Evolutionary conservation across 2,113 vertebrate species (phyloP).

Genomic region (Semnopithecus entellus): DNA sequence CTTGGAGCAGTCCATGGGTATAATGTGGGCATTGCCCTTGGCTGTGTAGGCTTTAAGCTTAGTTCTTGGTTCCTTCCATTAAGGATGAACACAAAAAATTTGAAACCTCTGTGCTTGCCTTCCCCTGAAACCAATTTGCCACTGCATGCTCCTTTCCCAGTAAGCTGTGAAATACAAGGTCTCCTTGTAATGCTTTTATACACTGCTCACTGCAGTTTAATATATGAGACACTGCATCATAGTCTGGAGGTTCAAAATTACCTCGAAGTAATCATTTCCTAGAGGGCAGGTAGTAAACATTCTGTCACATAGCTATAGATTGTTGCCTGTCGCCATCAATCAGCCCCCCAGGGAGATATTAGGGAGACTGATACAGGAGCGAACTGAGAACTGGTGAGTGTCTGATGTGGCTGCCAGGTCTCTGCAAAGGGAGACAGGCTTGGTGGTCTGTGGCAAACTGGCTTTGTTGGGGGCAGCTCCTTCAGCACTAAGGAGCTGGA

Average conservation of each 20-base stretch:
- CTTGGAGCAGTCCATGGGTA: not conserved
- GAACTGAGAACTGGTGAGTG: not conserved
- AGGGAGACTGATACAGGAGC: not conserved
- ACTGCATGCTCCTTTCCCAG: not conserved
- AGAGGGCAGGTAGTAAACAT: constrained; percentile 53
- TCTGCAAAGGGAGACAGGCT: not conserved
- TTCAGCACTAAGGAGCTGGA: not conserved
- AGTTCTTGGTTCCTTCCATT: not conserved
- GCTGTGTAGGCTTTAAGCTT: not conserved
- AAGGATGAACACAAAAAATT: not conserved
- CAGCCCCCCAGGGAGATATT: constrained; percentile 39
- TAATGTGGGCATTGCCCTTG: not conserved
- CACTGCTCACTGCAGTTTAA: constrained; percentile 47
- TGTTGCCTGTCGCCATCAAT: constrained; percentile 45
- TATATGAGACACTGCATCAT: constrained; percentile 57
- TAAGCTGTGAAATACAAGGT: constrained; percentile 56
- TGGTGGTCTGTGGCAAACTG: not conserved
- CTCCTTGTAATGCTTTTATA: constrained; percentile 50
- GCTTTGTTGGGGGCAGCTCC: not conserved
- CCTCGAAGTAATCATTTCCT: constrained; percentile 71
- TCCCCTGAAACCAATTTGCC: constrained; percentile 11
- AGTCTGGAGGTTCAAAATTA: constrained; percentile 66
- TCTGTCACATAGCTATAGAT: constrained; percentile 60
- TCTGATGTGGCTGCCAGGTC: not conserved
- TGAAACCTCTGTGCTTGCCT: not conserved